Conservation (phyloP, 2,797 vertebrate genomes). For the Sebastiscus tertius region DNA sequence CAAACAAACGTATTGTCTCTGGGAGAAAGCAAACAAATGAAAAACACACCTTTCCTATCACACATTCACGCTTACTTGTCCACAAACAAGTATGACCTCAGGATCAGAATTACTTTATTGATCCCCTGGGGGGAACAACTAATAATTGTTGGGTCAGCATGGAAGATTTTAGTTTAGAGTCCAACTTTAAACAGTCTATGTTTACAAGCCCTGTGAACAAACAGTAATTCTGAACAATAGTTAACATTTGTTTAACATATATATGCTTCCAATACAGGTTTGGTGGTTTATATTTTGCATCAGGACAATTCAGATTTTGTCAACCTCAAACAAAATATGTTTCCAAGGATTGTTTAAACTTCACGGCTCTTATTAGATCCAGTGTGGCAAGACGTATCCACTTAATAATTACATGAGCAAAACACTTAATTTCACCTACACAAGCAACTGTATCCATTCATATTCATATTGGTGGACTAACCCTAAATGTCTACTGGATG, state of each 20-base stretch:
- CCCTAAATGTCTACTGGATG: neutral
- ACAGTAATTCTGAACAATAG: neutral
- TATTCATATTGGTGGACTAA: neutral
- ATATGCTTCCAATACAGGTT: neutral
- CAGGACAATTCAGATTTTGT: neutral
- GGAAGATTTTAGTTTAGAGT: neutral
- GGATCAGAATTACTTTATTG: neutral
- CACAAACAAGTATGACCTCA: slow-evolving; percentile 1
- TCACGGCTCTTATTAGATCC: neutral
- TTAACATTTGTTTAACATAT: neutral
- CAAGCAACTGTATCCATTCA: neutral
- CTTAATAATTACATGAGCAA: neutral
- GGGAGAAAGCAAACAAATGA: slow-evolving; percentile 5
- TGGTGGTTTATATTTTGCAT: neutral
- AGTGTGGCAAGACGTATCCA: neutral
- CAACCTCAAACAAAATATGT: neutral
- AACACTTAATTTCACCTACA: neutral
- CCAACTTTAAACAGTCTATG: neutral
- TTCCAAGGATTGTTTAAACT: neutral
- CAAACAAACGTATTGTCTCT: slow-evolving; percentile 12
- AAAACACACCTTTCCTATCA: neutral
- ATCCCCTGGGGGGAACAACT: neutral
- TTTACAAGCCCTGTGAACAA: neutral
- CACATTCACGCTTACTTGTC: neutral
- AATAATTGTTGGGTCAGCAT: slow-evolving; percentile 1